Percentiles rank a stretch among this genome's conserved stretches.
Conservation (phyloP, 2,113 vertebrate species). For the Lichenostomus cassidix region DNA sequence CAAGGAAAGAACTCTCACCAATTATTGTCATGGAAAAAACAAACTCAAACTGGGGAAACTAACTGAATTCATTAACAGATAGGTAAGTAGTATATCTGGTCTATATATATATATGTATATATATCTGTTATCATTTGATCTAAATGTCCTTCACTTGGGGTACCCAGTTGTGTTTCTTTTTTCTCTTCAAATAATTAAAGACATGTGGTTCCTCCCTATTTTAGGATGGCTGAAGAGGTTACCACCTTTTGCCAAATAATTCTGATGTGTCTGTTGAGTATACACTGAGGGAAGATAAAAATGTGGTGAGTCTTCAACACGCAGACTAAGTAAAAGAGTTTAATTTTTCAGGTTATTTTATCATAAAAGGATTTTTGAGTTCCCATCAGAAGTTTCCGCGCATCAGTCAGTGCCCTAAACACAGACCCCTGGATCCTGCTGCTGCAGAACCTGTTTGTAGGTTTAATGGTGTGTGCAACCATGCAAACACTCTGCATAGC, state of each 20-base stretch:
- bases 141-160: background rate
- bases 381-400: accelerated
- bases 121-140: accelerated
- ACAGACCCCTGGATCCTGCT: background rate
- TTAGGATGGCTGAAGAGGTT: background rate
- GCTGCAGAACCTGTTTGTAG: background rate
- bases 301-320: background rate
- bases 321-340: background rate
- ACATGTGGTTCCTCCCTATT: background rate
- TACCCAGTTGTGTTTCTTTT: background rate
- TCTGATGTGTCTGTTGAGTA: background rate
- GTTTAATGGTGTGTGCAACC: background rate
- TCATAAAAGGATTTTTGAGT: background rate
- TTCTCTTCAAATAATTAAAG: background rate
- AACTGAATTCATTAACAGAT: background rate
- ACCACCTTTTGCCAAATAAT: background rate
- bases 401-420: background rate
- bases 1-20: background rate
- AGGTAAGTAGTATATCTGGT: background rate
- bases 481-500: background rate
- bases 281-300: too few relatives aligned
- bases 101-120: background rate
- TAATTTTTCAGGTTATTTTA: background rate
- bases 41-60: background rate
- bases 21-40: background rate